phyloP scores from a whole-genome alignment of 2,113 vertebrate species.

The Gulo gulo region DNA sequence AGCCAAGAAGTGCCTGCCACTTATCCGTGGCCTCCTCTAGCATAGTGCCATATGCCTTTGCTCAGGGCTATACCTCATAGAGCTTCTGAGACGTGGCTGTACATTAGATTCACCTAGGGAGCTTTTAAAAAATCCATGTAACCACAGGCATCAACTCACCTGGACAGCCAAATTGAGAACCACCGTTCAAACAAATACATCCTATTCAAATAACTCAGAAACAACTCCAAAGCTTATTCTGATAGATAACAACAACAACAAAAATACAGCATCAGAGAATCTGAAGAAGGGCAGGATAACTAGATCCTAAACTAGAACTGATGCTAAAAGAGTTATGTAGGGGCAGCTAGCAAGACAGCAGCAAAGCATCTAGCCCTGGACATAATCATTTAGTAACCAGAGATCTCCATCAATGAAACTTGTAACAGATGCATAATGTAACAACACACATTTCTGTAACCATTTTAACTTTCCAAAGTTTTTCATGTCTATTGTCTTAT shows the following conservation, averaged over 20 bases:
- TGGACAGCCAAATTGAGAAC: neutral
- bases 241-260: neutral
- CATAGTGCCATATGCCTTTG: neutral
- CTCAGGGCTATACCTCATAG: neutral
- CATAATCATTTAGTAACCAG: neutral
- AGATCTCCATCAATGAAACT: neutral
- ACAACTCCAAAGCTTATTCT: neutral
- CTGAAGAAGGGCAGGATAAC: neutral
- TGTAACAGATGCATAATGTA: neutral
- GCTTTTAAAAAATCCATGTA: neutral
- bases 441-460: neutral
- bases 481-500: neutral
- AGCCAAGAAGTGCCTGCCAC: neutral
- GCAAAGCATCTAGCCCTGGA: neutral
- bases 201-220: constrained; percentile 32
- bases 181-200: neutral
- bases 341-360: neutral
- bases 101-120: neutral
- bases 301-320: neutral
- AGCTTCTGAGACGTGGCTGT: neutral
- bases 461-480: neutral
- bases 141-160: neutral
- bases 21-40: neutral
- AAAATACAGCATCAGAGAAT: neutral
- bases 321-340: neutral